phyloP scores from a whole-genome alignment of 2,888 invertebrate genomes.

The Trileptium ribeirensis region DNA sequence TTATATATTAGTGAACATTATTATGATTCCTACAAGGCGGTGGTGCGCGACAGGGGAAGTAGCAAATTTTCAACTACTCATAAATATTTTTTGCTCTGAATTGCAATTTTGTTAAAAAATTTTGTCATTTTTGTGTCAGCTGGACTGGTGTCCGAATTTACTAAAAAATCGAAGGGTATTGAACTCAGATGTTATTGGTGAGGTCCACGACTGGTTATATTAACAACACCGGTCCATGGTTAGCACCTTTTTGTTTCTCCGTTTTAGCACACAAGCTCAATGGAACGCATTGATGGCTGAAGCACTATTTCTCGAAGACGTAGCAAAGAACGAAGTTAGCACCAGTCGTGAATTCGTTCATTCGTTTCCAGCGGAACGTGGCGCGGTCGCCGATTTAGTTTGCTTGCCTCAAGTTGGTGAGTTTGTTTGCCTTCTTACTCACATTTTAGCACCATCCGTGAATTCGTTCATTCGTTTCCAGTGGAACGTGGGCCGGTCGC shows the following conservation, averaged over 20 bases:
- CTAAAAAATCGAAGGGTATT: no score
- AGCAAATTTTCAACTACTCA: no score
- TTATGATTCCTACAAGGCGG: no score
- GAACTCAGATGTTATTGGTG: no score
- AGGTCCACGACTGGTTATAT: no score
- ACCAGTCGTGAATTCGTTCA: conserved; percentile 62
- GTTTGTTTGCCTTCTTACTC: conserved; percentile 18
- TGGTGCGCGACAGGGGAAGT: no score
- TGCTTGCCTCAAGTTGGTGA: conserved; percentile 53
- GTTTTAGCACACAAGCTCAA: conserved; percentile 78
- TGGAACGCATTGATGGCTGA: conserved; percentile 77
- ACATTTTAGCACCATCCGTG: conserved; percentile 58
- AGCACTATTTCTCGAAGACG: conserved; percentile 71
- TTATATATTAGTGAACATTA: no score
- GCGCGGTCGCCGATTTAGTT: conserved; percentile 47
- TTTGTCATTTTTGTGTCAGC: background rate
- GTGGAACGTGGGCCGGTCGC: conserved; percentile 57
- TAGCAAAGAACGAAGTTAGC: conserved; percentile 67
- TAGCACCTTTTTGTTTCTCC: background rate
- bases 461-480: conserved; percentile 67
- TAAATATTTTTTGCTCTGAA: no score
- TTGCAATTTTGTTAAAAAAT: no score
- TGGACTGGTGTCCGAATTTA: background rate
- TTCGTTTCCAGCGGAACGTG: conserved; percentile 64
- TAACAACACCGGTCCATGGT: no score